These are phyloP conservation scores for Prosapia bicincta DNA, from an alignment of 2,888 invertebrate species.

Conservation along the genomic window DNA sequence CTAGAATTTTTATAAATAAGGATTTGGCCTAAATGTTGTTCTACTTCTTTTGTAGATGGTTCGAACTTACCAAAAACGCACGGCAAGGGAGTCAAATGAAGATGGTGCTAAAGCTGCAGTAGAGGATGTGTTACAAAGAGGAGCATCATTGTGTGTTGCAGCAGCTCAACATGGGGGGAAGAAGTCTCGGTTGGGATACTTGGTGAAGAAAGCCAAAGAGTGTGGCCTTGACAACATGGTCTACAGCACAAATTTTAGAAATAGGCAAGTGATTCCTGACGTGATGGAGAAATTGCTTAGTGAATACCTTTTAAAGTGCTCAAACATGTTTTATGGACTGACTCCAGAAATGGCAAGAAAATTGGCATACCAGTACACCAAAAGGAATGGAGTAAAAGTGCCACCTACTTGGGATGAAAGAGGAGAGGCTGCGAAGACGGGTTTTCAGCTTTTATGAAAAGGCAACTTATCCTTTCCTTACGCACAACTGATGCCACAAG, in stretches of 20 bases:
- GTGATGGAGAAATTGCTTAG: not conserved
- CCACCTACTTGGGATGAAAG: not conserved
- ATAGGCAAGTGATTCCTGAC: too few relatives aligned
- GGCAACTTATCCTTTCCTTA: not conserved
- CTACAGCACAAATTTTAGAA: too few relatives aligned
- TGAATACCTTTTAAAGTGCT: not conserved
- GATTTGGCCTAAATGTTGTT: too few relatives aligned
- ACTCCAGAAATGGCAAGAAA: too few relatives aligned
- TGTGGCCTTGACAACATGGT: too few relatives aligned
- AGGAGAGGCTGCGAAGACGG: not conserved
- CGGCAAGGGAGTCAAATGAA: too few relatives aligned
- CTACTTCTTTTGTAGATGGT: too few relatives aligned
- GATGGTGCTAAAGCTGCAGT: too few relatives aligned
- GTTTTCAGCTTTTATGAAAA: not conserved
- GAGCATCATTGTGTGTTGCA: not conserved
- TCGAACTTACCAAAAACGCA: too few relatives aligned
- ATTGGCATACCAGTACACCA: not conserved
- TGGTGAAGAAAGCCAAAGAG: too few relatives aligned
- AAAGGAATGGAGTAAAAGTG: not conserved
- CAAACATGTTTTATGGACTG: not conserved
- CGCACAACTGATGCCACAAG: not conserved
- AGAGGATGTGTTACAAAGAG: too few relatives aligned
- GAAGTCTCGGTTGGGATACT: not conserved
- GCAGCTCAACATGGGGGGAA: not conserved
- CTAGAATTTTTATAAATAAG: too few relatives aligned